Conservation (phyloP, 2,888 invertebrate species). For the Phyllotreta cruciferae region DNA sequence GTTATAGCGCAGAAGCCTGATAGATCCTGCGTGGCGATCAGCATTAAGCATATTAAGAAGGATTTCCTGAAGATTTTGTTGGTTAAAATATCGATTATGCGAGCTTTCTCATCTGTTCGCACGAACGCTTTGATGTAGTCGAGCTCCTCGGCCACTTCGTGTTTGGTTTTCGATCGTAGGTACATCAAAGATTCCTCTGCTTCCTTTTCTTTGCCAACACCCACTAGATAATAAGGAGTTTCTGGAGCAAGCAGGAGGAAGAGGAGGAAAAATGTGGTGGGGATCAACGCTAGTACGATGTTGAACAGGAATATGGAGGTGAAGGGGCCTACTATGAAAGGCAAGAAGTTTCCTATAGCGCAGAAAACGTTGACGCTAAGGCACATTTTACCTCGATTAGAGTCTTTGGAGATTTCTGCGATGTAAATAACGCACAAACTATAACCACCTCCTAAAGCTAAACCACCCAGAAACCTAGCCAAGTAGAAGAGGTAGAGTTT, state of each 20-base stretch:
- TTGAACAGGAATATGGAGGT: conserved; percentile 71
- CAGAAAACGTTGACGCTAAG: conserved; percentile 76
- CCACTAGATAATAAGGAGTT: conserved; percentile 74
- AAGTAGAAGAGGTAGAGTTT: conserved; percentile 51
- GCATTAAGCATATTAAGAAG: conserved; percentile 69
- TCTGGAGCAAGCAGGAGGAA: conserved; percentile 78
- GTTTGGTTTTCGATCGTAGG: conserved; percentile 70
- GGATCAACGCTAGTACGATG: conserved; percentile 58
- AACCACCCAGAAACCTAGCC: conserved; percentile 64
- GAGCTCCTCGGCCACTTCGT: conserved; percentile 68
- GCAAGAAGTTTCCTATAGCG: conserved; percentile 71
- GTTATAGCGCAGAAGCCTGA: conserved; percentile 80
- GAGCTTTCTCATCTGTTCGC: conserved; percentile 44
- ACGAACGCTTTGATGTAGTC: conserved; percentile 37
- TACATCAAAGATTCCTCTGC: conserved; percentile 71
- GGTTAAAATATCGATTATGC: conserved; percentile 66
- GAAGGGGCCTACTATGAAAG: conserved; percentile 75
- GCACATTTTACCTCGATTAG: conserved; percentile 74
- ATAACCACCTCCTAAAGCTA: conserved; percentile 73
- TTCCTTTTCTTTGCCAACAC: conserved; percentile 65
- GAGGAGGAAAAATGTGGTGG: conserved; percentile 62
- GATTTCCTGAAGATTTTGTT: conserved; percentile 75
- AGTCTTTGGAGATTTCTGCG: conserved; percentile 81
- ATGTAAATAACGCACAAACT: conserved; percentile 83
- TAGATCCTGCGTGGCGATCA: conserved; percentile 74